Base-by-base conservation (phyloP, 2,888 invertebrate genomes). In the Thysanoteuthis rhombus region DNA sequence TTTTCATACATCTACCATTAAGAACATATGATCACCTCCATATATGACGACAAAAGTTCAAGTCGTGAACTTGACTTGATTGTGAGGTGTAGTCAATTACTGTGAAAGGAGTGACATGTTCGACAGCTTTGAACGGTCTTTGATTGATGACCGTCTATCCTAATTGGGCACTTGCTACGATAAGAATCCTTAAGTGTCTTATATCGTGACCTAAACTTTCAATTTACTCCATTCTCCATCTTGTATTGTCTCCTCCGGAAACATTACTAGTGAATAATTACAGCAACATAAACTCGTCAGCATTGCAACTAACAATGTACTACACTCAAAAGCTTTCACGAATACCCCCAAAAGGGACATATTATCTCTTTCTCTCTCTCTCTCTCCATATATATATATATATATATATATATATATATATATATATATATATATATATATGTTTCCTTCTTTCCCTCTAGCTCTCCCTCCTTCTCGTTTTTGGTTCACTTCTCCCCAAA, bases 241-340 rank as follows among this genome's bases (percentile, higher is more conserved):
- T 75, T 12, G n/a, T 75, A 25, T 58, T 4, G 58, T 32, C 10
- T 32, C 28, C 16, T 16, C 12, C 4, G n/a, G 75, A 75, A n/a
- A 75, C 1, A 25, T 16, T 36, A 1, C 8, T 3, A 36, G 12
- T 75, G n/a, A 36, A 75, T 75, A n/a, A 75, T 58, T 58, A 58
- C 8, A 16, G 5, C n/a, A 16, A n/a, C n/a, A 0, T n/a, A 0
- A n/a, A 16, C 6, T 4, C 2, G n/a, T n/a, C 10, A 36, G 12
- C 2, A 36, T 36, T n/a, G 12, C 75, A 75, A 75, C 36, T 75
- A 75, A 75, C 75, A 75, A 36, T n/a, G 36, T 25, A 10, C 75
- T 12, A n/a, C 75, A n/a, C n/a, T 36, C 4, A 2, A 36, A 36
- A 36, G 75, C 12, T 36, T 75, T 36, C 19, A 12, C 12, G 8